A percentile compares a stretch with the other conserved stretches of the same genome.
These are phyloP conservation scores for Bhutanitis thaidina DNA, from an alignment of 2,888 invertebrate species.

Conservation along the genomic window DNA sequence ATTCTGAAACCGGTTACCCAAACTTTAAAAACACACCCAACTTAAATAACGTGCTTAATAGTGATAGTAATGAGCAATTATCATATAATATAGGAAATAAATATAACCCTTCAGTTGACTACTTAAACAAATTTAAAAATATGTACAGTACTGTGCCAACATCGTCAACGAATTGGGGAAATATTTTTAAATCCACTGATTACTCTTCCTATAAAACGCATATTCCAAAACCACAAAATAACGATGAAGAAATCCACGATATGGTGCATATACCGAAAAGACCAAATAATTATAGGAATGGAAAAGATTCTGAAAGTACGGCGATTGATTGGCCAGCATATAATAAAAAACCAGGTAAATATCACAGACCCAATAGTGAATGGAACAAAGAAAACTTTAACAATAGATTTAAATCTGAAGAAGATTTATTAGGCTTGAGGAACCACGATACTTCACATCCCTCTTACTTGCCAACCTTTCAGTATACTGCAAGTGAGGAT, in stretches of 20 bases:
- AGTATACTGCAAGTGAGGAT: constrained; percentile 40
- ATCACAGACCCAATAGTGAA: constrained; percentile 40
- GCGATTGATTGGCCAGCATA: constrained; percentile 43
- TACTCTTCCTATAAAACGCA: constrained; percentile 46
- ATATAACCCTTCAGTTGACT: constrained; percentile 46
- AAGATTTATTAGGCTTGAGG: constrained; percentile 65
- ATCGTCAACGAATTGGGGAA: constrained; percentile 59
- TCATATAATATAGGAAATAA: constrained; percentile 39
- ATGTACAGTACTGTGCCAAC: constrained; percentile 39
- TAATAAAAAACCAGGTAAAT: constrained; percentile 43
- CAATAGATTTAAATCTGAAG: constrained; percentile 64
- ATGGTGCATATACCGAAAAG: constrained; percentile 64
- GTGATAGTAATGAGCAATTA: constrained; percentile 39
- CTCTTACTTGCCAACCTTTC: constrained; percentile 53
- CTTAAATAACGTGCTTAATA: constrained; percentile 41
- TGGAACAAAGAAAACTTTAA: constrained; percentile 53
- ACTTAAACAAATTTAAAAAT: constrained; percentile 50
- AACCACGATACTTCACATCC: constrained; percentile 65
- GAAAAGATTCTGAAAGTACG: constrained; percentile 45
- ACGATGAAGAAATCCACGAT: constrained; percentile 46
- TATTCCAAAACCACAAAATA: constrained; percentile 41
- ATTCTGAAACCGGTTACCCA: constrained; percentile 47
- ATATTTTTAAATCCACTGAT: constrained; percentile 49
- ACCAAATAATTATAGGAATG: constrained; percentile 39
- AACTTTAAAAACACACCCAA: constrained; percentile 52